Conservation (phyloP, 2,888 invertebrate genomes). For the Glaucopsyche alexis region DNA sequence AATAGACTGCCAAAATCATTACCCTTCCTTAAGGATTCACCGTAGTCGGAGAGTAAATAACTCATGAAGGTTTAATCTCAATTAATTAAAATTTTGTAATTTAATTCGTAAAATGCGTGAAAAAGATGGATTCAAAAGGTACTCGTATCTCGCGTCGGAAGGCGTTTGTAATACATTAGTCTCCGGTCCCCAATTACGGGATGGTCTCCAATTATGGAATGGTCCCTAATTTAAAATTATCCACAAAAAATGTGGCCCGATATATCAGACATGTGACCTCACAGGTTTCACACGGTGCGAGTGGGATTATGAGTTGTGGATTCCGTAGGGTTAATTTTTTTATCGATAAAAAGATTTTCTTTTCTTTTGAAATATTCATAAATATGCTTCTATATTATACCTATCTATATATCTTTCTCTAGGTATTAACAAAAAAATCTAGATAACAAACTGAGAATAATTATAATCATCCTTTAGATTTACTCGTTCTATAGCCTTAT, state of each 20-base stretch:
- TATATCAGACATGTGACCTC: conserved; percentile 61
- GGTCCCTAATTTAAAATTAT: conserved; percentile 67
- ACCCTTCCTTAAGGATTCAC: background rate
- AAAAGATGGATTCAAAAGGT: conserved; percentile 37
- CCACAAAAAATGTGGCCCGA: conserved; percentile 55
- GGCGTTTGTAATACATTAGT: conserved; percentile 55
- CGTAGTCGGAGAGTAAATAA: background rate
- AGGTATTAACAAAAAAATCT: no score
- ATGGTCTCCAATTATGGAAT: conserved; percentile 49
- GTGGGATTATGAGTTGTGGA: conserved; percentile 28
- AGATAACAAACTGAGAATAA: no score
- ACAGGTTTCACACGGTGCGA: conserved; percentile 42
- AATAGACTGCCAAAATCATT: no score
- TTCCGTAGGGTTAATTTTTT: conserved; percentile 29
- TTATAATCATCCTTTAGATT: no score
- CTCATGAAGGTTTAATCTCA: background rate
- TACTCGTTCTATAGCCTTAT: no score
- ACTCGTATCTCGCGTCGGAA: conserved; percentile 52
- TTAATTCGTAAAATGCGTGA: conserved; percentile 7
- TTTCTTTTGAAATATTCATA: no score
- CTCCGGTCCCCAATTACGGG: conserved; percentile 52
- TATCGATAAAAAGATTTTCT: no score
- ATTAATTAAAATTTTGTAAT: conserved; percentile 18
- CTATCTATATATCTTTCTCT: no score
- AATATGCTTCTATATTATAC: no score